Evolutionary conservation across 2,113 vertebrate species (phyloP).

Genomic region (Sphyrna mokarran): DNA sequence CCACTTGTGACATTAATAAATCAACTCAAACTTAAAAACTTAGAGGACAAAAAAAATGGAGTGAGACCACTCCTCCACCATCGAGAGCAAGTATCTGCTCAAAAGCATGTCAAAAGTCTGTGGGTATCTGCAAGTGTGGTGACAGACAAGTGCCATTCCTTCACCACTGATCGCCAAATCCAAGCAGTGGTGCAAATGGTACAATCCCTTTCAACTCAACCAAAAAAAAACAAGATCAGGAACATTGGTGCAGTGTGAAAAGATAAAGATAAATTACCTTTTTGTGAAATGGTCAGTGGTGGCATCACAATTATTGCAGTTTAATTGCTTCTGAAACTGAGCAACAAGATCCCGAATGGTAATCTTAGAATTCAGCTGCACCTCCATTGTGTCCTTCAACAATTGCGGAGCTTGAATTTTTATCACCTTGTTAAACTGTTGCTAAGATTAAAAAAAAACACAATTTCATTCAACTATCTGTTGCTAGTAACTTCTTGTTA

Average conservation of each 20-base stretch:
- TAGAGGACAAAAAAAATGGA: neutral
- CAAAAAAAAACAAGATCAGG: neutral
- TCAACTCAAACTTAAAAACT: no score
- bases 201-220: neutral
- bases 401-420: conserved; percentile 64
- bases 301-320: conserved; percentile 51
- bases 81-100: neutral
- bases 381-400: conserved; percentile 61
- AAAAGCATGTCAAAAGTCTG: neutral
- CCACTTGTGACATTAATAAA: no score
- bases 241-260: neutral
- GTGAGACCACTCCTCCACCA: neutral
- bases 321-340: conserved; percentile 63
- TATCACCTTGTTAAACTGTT: conserved; percentile 62
- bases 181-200: neutral
- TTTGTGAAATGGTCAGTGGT: conserved; percentile 54
- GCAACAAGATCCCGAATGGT: conserved; percentile 64
- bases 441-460: neutral
- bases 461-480: neutral
- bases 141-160: neutral
- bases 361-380: conserved; percentile 61
- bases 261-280: conserved; percentile 51
- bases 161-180: neutral
- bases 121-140: neutral
- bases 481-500: neutral